A percentile compares a stretch with the other conserved stretches of the same genome.
Conservation (phyloP, 2,888 invertebrate genomes). For the Melinopterus prodromus region DNA sequence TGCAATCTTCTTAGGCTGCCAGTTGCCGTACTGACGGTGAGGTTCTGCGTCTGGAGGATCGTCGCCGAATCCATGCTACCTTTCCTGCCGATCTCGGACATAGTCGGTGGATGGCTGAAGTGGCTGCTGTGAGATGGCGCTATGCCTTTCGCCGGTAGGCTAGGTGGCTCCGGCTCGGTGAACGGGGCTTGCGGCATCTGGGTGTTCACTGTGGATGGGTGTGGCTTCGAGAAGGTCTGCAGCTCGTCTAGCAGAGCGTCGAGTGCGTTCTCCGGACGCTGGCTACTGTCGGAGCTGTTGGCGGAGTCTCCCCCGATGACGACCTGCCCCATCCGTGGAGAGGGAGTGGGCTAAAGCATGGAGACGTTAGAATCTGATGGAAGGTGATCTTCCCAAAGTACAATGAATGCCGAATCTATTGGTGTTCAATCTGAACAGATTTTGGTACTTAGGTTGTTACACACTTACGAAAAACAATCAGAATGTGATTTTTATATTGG, state of each 20-base stretch:
- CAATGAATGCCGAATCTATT: background rate
- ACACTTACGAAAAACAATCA: no score
- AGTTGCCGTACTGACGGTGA: conserved; percentile 59
- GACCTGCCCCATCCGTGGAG: conserved; percentile 68
- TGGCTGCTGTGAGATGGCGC: conserved; percentile 47
- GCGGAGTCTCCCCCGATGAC: conserved; percentile 68
- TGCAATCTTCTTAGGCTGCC: conserved; percentile 77
- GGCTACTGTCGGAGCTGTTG: conserved; percentile 64
- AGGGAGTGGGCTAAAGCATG: conserved; percentile 65
- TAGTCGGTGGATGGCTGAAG: conserved; percentile 56
- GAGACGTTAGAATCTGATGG: background rate
- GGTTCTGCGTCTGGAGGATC: conserved; percentile 56
- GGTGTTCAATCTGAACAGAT: background rate
- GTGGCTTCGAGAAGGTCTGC: conserved; percentile 86
- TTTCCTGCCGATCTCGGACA: conserved; percentile 64
- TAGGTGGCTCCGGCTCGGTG: conserved; percentile 54
- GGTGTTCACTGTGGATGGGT: conserved; percentile 49
- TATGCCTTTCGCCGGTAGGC: conserved; percentile 56
- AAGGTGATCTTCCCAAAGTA: background rate
- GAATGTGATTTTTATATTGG: no score
- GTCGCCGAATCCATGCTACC: conserved; percentile 65
- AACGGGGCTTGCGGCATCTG: conserved; percentile 52
- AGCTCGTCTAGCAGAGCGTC: conserved; percentile 95
- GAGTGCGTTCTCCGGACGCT: conserved; percentile 94
- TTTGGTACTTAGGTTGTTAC: no score